phyloP scores from a whole-genome alignment of 2,797 vertebrate genomes.

The Adrianichthys oophorus region DNA sequence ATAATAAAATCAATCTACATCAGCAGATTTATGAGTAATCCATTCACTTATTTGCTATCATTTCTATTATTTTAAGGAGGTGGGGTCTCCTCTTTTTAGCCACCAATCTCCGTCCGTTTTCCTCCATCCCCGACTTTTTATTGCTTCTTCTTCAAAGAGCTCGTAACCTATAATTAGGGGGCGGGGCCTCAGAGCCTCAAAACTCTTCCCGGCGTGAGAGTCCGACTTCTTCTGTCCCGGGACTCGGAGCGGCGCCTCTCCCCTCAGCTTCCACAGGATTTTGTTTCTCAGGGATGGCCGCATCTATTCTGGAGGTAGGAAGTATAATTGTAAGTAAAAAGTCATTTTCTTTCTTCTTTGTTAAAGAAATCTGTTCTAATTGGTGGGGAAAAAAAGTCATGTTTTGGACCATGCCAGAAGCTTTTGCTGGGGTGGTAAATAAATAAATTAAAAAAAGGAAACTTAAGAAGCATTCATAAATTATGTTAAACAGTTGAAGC shows the following conservation, averaged over 20 bases:
- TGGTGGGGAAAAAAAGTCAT: neutral
- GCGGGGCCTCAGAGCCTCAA: constrained; percentile 81
- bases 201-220: constrained; percentile 75
- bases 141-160: constrained; percentile 85
- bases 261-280: constrained; percentile 77
- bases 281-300: constrained; percentile 89
- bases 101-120: constrained; percentile 64
- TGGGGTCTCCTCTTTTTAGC: constrained; percentile 57
- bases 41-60: constrained; percentile 66
- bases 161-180: constrained; percentile 86
- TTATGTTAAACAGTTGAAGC: neutral
- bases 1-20: constrained; percentile 25
- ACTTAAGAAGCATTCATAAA: neutral
- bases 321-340: constrained; percentile 75
- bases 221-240: constrained; percentile 76
- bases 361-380: neutral
- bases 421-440: neutral
- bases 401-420: neutral
- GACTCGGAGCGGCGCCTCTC: constrained; percentile 70
- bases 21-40: constrained; percentile 66
- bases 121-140: constrained; percentile 71
- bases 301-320: constrained; percentile 89
- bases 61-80: constrained; percentile 54
- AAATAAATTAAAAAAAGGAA: no score
- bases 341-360: constrained; percentile 6